A percentile compares a stretch with the other conserved stretches of the same genome.
These are phyloP conservation scores for Agrochola macilenta DNA, from an alignment of 2,888 invertebrate species.

Conservation along the genomic window DNA sequence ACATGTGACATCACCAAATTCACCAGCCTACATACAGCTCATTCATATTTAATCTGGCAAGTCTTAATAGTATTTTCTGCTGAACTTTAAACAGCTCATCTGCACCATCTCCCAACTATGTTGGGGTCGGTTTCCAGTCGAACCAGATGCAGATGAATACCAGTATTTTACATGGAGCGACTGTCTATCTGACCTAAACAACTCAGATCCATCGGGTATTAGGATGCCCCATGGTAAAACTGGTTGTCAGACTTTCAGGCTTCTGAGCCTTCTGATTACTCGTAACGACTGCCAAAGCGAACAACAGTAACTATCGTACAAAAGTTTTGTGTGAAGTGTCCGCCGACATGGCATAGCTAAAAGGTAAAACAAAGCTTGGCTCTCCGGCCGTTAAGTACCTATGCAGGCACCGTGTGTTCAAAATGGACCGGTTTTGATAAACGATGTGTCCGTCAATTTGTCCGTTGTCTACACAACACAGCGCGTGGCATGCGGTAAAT, in stretches of 20 bases:
- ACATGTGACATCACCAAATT: no score
- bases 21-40: no score
- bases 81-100: background rate
- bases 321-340: background rate
- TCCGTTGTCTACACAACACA: conserved; percentile 16
- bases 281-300: no score
- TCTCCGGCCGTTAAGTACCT: conserved; percentile 1
- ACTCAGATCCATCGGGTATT: no score
- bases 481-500: background rate
- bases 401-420: background rate
- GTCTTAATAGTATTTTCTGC: background rate
- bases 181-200: no score
- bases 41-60: background rate
- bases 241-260: no score
- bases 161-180: no score
- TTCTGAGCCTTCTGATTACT: no score
- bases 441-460: conserved; percentile 49
- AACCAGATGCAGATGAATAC: background rate
- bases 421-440: conserved; percentile 48
- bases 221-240: no score
- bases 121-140: no score
- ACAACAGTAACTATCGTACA: no score
- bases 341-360: background rate
- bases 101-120: background rate
- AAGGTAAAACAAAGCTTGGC: conserved; percentile 12